These are phyloP conservation scores for Paralichthys olivaceus DNA, from an alignment of 2,113 vertebrate species.

Conservation along the genomic window DNA sequence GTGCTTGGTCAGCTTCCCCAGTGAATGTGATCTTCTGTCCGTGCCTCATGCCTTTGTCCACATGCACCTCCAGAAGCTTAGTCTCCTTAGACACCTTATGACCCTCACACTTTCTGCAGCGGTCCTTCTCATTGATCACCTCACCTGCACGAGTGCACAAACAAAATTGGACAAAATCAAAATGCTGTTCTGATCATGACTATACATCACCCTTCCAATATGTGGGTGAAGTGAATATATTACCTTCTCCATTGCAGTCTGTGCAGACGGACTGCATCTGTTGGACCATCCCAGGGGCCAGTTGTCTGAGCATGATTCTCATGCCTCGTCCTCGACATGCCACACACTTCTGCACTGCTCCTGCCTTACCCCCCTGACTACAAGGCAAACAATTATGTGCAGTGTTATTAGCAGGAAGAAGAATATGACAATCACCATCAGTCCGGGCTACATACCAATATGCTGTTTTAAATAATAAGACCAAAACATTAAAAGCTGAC, in stretches of 20 bases:
- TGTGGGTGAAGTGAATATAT: conserved; percentile 20
- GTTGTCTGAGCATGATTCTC: conserved; percentile 97
- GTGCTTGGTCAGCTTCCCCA: conserved; percentile 98
- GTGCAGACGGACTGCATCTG: conserved; percentile 99
- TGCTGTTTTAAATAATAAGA: neutral
- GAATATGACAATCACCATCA: neutral
- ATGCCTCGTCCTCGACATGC: conserved; percentile 95
- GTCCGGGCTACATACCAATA: conserved; percentile 5
- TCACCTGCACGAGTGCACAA: conserved; percentile 85
- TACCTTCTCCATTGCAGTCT: conserved; percentile 98
- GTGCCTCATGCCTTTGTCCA: conserved; percentile 99
- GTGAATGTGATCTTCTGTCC: conserved; percentile 98
- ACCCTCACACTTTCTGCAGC: conserved; percentile 99
- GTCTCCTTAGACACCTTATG: conserved; percentile 98
- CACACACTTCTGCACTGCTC: conserved; percentile 95
- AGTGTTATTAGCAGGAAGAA: neutral
- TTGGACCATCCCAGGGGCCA: conserved; percentile 98
- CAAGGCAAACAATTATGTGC: conserved; percentile 46
- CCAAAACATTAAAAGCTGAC: conserved; percentile 62
- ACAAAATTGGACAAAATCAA: conserved; percentile 1
- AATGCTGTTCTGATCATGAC: neutral
- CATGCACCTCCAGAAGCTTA: conserved; percentile 98
- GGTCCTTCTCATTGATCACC: conserved; percentile 98
- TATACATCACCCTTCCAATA: neutral
- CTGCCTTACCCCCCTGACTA: conserved; percentile 96